Evolutionary conservation across 1,140 invertebrate species (phyloP).

Genomic region (Goniozus legneri): DNA sequence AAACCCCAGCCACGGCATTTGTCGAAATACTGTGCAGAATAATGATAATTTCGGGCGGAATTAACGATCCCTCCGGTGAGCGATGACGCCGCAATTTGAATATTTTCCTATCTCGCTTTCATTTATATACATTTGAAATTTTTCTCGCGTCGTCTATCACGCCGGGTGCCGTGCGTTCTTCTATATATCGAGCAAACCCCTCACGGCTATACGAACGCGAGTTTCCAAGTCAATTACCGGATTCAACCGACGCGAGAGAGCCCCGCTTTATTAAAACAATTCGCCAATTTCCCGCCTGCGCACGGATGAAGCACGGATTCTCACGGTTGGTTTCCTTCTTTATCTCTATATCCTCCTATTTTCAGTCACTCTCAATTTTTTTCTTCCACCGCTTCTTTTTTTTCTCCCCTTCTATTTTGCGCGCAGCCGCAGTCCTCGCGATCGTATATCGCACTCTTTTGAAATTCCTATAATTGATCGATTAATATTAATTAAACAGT

Average conservation of each 20-base stretch:
- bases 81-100: conserved; percentile 51
- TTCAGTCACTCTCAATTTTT: too few relatives aligned
- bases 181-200: too few relatives aligned
- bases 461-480: too few relatives aligned
- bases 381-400: neutral
- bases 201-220: conserved; percentile 17
- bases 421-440: conserved; percentile 10
- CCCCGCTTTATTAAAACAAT: conserved; percentile 49
- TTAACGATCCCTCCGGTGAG: conserved; percentile 46
- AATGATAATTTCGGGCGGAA: conserved; percentile 42
- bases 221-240: conserved; percentile 49
- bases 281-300: conserved; percentile 25
- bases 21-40: conserved; percentile 45
- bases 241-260: conserved; percentile 38
- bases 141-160: too few relatives aligned
- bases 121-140: too few relatives aligned
- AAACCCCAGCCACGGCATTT: too few relatives aligned
- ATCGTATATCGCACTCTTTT: too few relatives aligned
- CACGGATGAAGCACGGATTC: conserved; percentile 11
- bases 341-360: too few relatives aligned
- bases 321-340: too few relatives aligned
- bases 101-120: too few relatives aligned
- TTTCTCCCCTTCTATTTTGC: neutral
- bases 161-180: too few relatives aligned
- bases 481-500: too few relatives aligned